Base-by-base conservation (phyloP, 2,888 invertebrate species). In the Diloba caeruleocephala region DNA sequence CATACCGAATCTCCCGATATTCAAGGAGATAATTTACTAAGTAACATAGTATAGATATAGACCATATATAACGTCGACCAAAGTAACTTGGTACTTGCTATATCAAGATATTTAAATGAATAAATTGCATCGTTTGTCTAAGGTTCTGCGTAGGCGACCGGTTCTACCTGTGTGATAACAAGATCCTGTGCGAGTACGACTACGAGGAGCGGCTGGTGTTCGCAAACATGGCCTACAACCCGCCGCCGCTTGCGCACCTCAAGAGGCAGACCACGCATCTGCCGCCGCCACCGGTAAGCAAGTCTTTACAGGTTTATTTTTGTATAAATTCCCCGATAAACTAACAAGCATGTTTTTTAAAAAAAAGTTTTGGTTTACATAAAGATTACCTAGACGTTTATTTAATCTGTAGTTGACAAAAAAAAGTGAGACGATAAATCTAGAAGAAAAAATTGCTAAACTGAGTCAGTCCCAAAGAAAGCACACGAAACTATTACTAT, bases 101-200 rank as follows among this genome's bases (percentile, higher is more conserved):
- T 62, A 64, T 64, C 62, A 36, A 65, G 17, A 65, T 23, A 64
- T 58, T 65, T 65, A 65, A 62, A 62, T 59, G 48, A 62, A 62
- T 64, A 21, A 44, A 29, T 10, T 59, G 60, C 48, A 49, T 60
- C 61, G 54, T 60, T 71, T 71, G 67, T 70, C 53, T 29, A 95
- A 99, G 99, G 94, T 99, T 99, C 94, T 99, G 99, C 91, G 98
- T 99, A 32, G 99, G 99, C 23, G 99, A 99, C 89, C 96, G 98
- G 66, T 99, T 98, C 92, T 99, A 99, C 92, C 93, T 99, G 76
- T 98, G 98, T 92, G 99, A 99, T 92, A 99, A 99, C 93, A 98
- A 98, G 94, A 99, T 99, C 73, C 95, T 99, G 44, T 99, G 99
- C 93, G 99, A 99, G 91, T 98, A 98, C 86, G 99, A 99, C 89